Percentiles rank a stretch among this genome's conserved stretches.
These are phyloP conservation scores for Cydia amplana DNA, from an alignment of 1,140 invertebrate species.

Conservation along the genomic window DNA sequence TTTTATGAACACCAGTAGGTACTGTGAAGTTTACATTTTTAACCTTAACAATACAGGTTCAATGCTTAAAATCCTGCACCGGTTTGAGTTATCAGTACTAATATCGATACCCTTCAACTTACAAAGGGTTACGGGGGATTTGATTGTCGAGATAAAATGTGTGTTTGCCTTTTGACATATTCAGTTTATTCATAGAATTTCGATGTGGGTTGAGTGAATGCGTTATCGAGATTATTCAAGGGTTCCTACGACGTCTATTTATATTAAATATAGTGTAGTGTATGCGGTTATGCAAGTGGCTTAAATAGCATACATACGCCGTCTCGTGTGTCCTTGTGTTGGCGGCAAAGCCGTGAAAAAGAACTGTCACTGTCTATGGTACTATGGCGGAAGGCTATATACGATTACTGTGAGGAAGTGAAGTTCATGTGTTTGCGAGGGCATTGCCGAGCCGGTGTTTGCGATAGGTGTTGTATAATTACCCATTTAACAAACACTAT, in stretches of 20 bases:
- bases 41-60: background rate
- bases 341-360: too few relatives aligned
- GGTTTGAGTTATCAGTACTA: conserved; percentile 3
- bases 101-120: conserved; percentile 36
- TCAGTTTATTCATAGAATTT: conserved; percentile 65
- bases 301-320: too few relatives aligned
- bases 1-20: background rate
- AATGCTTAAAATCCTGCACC: background rate
- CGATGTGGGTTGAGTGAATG: conserved; percentile 41
- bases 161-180: conserved; percentile 51
- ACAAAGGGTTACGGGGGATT: conserved; percentile 40
- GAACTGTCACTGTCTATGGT: too few relatives aligned
- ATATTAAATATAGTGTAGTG: background rate
- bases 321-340: too few relatives aligned
- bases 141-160: conserved; percentile 57
- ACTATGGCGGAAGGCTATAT: too few relatives aligned
- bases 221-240: conserved; percentile 44
- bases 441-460: too few relatives aligned
- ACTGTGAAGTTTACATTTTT: too few relatives aligned
- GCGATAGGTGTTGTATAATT: too few relatives aligned
- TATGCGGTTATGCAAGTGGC: too few relatives aligned
- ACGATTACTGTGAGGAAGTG: too few relatives aligned
- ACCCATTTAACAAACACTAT: too few relatives aligned
- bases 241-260: conserved; percentile 24
- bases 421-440: too few relatives aligned